A percentile compares a stretch with the other conserved stretches of the same genome.
Conservation (phyloP, 2,113 vertebrate species). For the Aythya baeri region DNA sequence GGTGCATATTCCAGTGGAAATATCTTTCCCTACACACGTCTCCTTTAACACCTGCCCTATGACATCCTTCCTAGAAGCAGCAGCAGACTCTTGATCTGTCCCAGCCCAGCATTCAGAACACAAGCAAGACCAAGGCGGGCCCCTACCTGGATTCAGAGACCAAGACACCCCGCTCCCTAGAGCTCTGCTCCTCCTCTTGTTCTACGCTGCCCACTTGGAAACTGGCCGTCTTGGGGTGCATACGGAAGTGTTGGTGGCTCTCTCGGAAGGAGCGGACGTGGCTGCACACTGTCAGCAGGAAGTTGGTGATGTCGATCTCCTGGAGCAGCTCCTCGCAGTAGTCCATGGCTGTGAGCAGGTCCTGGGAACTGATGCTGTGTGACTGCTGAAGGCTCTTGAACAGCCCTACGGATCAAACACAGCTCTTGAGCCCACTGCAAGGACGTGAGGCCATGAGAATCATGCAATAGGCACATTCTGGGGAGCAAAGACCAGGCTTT, state of each 20-base stretch:
- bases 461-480: not conserved
- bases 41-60: not conserved
- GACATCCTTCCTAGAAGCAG: not conserved
- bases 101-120: not conserved
- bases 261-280: constrained; percentile 84
- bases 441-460: not conserved
- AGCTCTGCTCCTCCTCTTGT: constrained; percentile 75
- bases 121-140: not conserved
- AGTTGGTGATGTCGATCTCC: constrained; percentile 94
- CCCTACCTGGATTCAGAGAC: constrained; percentile 85
- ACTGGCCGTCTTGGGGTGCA: constrained; percentile 69
- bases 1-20: not conserved
- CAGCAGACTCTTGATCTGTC: not conserved
- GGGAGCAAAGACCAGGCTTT: not conserved
- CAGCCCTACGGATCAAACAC: constrained; percentile 76
- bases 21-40: not conserved
- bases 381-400: constrained; percentile 93
- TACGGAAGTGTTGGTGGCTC: constrained; percentile 60
- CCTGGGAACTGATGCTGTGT: constrained; percentile 87
- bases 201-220: constrained; percentile 79
- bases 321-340: constrained; percentile 97
- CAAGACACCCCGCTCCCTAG: constrained; percentile 69
- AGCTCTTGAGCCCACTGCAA: not conserved
- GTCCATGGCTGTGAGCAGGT: constrained; percentile 92
- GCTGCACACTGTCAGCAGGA: constrained; percentile 92